Conservation (phyloP, 2,888 invertebrate species). For the Timema podura region DNA sequence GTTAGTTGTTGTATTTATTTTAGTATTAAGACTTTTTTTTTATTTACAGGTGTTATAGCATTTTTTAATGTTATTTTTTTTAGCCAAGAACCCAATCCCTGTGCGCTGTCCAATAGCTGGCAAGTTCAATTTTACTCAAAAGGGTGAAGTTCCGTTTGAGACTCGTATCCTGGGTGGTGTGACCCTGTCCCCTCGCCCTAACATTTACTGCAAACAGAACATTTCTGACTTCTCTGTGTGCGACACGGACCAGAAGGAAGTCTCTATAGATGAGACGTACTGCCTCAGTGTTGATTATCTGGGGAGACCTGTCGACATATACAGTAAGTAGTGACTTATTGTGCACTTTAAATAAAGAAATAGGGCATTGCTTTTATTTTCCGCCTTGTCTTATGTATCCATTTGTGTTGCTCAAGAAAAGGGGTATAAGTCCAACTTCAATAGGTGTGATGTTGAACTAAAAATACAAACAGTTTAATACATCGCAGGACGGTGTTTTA, state of each 20-base stretch:
- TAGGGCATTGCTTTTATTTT: too few species aligned
- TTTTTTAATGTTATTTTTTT: slow-evolving; percentile 26
- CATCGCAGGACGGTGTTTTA: too few species aligned
- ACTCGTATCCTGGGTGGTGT: slow-evolving; percentile 95
- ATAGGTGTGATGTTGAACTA: too few species aligned
- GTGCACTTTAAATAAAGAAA: too few species aligned
- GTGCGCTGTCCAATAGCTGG: slow-evolving; percentile 95
- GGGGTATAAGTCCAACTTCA: too few species aligned
- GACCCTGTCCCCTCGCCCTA: slow-evolving; percentile 88
- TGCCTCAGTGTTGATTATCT: slow-evolving; percentile 95
- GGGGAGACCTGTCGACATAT: slow-evolving; percentile 92
- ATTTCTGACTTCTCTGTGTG: slow-evolving; percentile 96
- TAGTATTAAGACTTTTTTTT: too few species aligned
- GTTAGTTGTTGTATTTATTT: too few species aligned
- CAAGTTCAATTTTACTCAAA: slow-evolving; percentile 90
- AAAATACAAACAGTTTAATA: too few species aligned
- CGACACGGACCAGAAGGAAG: slow-evolving; percentile 88
- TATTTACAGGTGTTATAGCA: too few species aligned
- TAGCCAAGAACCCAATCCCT: slow-evolving; percentile 82
- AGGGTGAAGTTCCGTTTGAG: slow-evolving; percentile 84
- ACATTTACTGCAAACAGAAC: slow-evolving; percentile 86
- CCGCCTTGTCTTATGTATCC: too few species aligned
- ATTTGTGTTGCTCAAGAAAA: too few species aligned
- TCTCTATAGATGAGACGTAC: slow-evolving; percentile 91
- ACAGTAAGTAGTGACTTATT: slow-evolving; percentile 54